These are phyloP conservation scores for Ptiloglossa arizonensis DNA, from an alignment of 1,140 invertebrate genomes.

Conservation along the genomic window DNA sequence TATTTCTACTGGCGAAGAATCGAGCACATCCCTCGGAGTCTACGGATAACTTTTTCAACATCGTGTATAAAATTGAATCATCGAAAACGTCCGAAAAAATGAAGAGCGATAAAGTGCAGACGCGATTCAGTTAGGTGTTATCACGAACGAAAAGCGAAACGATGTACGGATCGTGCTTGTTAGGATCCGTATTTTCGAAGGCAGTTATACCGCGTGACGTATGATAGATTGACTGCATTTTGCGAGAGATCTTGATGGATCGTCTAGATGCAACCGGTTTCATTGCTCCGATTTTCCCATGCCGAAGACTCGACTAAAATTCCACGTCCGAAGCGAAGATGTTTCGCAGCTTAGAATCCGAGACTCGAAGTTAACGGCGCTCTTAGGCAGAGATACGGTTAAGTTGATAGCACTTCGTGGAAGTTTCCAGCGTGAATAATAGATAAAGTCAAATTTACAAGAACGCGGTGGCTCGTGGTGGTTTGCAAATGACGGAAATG, in stretches of 20 bases:
- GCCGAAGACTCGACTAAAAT: not conserved
- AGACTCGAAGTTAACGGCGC: slow-evolving; percentile 24
- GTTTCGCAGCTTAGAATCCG: not conserved
- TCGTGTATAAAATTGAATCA: not conserved
- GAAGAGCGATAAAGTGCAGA: not conserved
- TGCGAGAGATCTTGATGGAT: slow-evolving; percentile 44
- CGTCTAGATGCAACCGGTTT: not conserved
- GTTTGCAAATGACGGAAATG: not conserved
- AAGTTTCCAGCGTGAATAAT: slow-evolving; percentile 24
- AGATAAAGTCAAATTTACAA: slow-evolving; percentile 20
- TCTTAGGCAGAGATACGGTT: slow-evolving; percentile 15
- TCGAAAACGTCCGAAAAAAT: not conserved
- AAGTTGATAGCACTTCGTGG: slow-evolving; percentile 20
- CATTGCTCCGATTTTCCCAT: not conserved
- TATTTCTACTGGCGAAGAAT: too few relatives aligned
- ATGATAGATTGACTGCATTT: slow-evolving; percentile 42
- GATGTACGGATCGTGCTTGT: not conserved
- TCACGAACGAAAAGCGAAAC: not conserved
- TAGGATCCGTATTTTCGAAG: not conserved
- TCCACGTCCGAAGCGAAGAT: not conserved
- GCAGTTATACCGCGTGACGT: slow-evolving; percentile 23
- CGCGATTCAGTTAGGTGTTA: not conserved
- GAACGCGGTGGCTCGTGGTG: not conserved
- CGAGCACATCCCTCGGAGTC: too few relatives aligned
- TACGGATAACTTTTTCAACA: too few relatives aligned